Base-by-base conservation (phyloP, 2,888 invertebrate genomes). In the Hydraecia micacea region DNA sequence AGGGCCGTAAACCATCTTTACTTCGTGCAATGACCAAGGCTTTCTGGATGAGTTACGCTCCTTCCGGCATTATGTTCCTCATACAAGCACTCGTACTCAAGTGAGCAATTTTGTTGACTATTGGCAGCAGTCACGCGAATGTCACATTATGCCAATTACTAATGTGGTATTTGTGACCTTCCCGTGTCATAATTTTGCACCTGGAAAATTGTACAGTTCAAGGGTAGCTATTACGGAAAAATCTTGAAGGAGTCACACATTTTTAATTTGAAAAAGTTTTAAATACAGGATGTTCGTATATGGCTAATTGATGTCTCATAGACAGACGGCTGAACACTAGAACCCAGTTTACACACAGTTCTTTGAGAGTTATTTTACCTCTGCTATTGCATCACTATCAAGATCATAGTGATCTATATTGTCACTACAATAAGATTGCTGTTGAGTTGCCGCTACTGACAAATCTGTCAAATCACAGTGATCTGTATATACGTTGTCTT, bases 11-110 rank as follows among this genome's bases (percentile, higher is more conserved):
- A 87, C 98, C 98, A 8, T 97, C 97, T 42, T 95, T 98, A 21
- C 96, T 98, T 49, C 97, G 97, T 82, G 98, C 98, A 21, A 96
- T 98, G 91, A 96, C 97, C 80, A 97, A 97, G 83, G 97, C 98
- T 49, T 98, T 98, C 93, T 97, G 98, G 97, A 97, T 97, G 89
- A 97, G 98, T 89, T 98, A 98, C 89, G 95, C 97, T 75, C 95
- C 98, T 86, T 98, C 98, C 91, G 97, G 98, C 74, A 88, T 98
- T 81, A 97, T 98, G 93, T 97, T 97, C 83, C 91, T 98, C n/a
- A 96, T 97, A 91, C 97, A 97, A 91, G 94, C 97, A 62, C 94
- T 97, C 46, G 81, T 97, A 75, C 96, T 96, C 85, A 97, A 96
- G 97, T 96, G 91, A 96, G 95, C 89, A 91, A 90, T 91, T 86